Evolutionary conservation across 2,797 vertebrate species (phyloP).

Genomic region (Takifugu rubripes): DNA sequence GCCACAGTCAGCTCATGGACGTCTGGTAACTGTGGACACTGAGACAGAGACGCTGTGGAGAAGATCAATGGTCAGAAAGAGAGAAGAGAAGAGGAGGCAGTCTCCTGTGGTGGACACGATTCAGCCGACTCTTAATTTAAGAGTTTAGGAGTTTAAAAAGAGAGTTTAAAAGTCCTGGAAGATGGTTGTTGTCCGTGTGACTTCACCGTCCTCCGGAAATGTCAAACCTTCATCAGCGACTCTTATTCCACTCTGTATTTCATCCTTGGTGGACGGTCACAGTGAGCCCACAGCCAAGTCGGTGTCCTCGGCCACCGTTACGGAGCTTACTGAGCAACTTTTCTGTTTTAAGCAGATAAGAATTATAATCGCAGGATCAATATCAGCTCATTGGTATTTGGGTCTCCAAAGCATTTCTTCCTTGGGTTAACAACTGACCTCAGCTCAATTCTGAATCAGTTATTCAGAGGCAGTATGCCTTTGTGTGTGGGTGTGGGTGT

Average conservation of each 20-base stretch:
- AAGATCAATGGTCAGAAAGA: conserved; percentile 26
- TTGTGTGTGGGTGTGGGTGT: conserved; percentile 12
- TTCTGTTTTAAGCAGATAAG: conserved; percentile 54
- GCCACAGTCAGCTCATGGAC: conserved; percentile 40
- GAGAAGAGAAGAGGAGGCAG: conserved; percentile 1
- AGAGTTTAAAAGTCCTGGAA: not conserved
- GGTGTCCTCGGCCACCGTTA: conserved; percentile 26
- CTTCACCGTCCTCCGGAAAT: conserved; percentile 20
- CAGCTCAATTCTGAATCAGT: conserved; percentile 64
- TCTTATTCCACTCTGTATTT: conserved; percentile 5
- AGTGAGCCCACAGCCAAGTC: conserved; percentile 7
- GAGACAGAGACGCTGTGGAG: conserved; percentile 50
- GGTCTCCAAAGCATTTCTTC: conserved; percentile 52
- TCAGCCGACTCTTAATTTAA: too few relatives aligned
- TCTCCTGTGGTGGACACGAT: too few relatives aligned
- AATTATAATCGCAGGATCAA: conserved; percentile 66
- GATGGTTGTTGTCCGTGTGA: not conserved
- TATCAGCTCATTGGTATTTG: conserved; percentile 59
- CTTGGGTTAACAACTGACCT: conserved; percentile 58
- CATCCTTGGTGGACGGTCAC: conserved; percentile 7
- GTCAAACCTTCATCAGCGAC: conserved; percentile 9
- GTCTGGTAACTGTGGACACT: conserved; percentile 48
- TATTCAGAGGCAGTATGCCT: conserved; percentile 36
- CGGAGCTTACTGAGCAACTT: conserved; percentile 30
- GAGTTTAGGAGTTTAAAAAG: too few relatives aligned